Evolutionary conservation across 2,888 invertebrate species (phyloP).

Genomic region (Platycheirus albimanus): DNA sequence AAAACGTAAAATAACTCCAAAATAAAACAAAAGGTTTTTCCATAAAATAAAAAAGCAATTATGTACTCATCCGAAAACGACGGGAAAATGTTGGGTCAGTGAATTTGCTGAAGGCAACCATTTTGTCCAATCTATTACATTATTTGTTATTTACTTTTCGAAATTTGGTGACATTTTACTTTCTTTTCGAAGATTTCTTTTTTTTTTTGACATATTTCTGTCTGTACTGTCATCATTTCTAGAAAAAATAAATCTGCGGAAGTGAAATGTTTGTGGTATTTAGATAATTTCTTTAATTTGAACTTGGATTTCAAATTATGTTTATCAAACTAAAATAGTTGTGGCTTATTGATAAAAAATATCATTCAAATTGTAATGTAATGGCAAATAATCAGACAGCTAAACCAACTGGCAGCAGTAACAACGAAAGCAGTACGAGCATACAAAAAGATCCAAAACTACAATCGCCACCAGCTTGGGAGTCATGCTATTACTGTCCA

Average conservation of each 20-base stretch:
- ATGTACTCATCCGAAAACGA: no score
- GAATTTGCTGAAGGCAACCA: conserved; percentile 33
- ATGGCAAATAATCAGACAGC: conserved; percentile 57
- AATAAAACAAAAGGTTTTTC: no score
- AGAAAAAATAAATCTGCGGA: conserved; percentile 47
- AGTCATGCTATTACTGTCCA: conserved; percentile 86
- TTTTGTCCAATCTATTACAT: conserved; percentile 41
- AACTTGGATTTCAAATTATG: conserved; percentile 27
- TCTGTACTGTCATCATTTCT: conserved; percentile 63
- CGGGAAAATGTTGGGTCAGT: no score
- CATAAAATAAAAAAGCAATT: no score
- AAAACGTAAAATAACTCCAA: no score
- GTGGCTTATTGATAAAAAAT: conserved; percentile 1
- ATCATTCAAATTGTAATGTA: conserved; percentile 47
- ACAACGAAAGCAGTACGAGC: conserved; percentile 17
- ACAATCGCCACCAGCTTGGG: conserved; percentile 82
- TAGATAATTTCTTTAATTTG: conserved; percentile 28
- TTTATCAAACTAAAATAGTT: conserved; percentile 5
- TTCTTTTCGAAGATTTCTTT: conserved; percentile 51
- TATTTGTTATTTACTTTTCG: conserved; percentile 37
- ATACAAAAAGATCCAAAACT: conserved; percentile 54
- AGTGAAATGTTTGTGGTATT: conserved; percentile 43
- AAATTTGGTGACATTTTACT: conserved; percentile 68
- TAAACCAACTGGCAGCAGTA: conserved; percentile 43
- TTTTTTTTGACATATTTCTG: conserved; percentile 30